These are phyloP conservation scores for Talpa occidentalis DNA, from an alignment of 2,113 vertebrate species.

Conservation along the genomic window DNA sequence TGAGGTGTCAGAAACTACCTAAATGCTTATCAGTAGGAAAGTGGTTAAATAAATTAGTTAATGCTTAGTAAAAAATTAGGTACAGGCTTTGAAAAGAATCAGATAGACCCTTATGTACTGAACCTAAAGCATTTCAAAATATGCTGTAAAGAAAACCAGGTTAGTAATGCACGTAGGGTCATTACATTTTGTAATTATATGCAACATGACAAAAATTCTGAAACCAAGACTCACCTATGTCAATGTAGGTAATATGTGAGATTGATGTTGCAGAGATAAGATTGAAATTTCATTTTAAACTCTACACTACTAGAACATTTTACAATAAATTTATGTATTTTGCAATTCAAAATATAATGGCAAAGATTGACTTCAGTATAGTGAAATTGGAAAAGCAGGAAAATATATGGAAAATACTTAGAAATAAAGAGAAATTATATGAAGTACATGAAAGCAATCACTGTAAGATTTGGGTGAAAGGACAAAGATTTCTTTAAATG, in stretches of 20 bases:
- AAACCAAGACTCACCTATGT: not conserved
- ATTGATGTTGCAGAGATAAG: not conserved
- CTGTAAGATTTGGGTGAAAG: not conserved
- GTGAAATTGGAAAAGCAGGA: not conserved
- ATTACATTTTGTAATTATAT: not conserved
- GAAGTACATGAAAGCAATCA: not conserved
- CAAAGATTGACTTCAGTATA: not conserved
- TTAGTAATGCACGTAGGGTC: not conserved
- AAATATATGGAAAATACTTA: not conserved
- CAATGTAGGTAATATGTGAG: not conserved
- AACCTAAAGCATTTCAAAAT: not conserved
- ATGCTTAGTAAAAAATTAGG: not conserved
- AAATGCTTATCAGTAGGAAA: not conserved
- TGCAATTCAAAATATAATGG: not conserved
- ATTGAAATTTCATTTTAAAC: not conserved
- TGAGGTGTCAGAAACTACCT: not conserved
- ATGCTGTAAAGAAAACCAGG: not conserved
- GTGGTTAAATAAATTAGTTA: not conserved
- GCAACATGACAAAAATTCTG: not conserved
- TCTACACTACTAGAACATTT: not conserved
- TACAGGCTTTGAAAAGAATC: not conserved
- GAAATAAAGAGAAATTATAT: not conserved
- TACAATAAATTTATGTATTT: not conserved
- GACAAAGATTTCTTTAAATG: not conserved
- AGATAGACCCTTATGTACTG: rapidly evolving